Evolutionary conservation across 2,113 vertebrate species (phyloP), one percentile per base, ranked within the genome.

Genomic region (Pampusana beccarii): DNA sequence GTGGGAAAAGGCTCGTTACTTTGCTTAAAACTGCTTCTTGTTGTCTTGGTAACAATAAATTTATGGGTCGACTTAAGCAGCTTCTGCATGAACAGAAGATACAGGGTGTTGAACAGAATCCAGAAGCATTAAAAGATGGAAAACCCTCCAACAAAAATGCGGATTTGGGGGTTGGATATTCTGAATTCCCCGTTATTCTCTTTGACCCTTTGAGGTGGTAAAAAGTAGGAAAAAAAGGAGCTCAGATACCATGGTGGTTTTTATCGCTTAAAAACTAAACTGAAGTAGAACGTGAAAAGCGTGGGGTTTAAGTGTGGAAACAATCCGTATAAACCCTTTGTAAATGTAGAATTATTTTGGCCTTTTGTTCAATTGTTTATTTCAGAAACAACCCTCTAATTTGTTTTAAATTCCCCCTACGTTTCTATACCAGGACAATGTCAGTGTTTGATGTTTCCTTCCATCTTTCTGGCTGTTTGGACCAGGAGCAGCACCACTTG

Each of bases 1-100:
- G 46, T 87, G 81, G 83, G 92, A 92, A 84, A 92, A 54, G 50
- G 36, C 78, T 75, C 87, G 81, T 10, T 95, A 44, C 91, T 95
- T 80, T 79, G 83, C 92, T 88, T 94, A 91, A 94, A 93, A 56
- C 90, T 86, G 75, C 90, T 94, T 58, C 92, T 95, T 83, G 95
- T 96, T 95, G 95, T 89, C 95, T 86, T 94, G 95, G 96, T 86
- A 96, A 94, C 95, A 69, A 81, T 77, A 80, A 87, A 95, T 93
- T 87, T 92, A 92, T 85, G 91, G 91, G 81, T 51, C 93, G 91
- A 75, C 67, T 86, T 88, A 26, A 83, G 79, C 95, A 66, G 83
- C 86, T 95, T 21, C 90, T 82, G 93, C 81, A 44, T 51, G 88
- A 80, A n/a, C 46, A 86, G 93, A 62, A 90, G 88, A 54, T 71